Evolutionary conservation across 2,888 invertebrate genomes (phyloP), one percentile per base, ranked within the genome.

Genomic region (Diachrysia chrysitis): DNA sequence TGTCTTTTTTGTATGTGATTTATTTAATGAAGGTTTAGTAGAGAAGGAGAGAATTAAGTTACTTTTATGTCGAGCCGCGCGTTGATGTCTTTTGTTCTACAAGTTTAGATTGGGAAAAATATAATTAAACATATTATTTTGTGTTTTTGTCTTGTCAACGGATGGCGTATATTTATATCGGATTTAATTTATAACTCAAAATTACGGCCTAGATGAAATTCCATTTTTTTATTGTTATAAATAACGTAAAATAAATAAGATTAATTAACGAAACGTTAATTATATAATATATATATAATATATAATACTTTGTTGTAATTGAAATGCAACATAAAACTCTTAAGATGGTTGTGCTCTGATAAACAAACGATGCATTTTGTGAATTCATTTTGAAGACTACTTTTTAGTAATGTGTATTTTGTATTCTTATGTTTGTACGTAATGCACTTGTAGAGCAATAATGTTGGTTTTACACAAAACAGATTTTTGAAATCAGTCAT

Each of bases 61-160:
- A 14, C 2, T 37, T 37, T 0, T 17, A 17, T 17, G 9, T 10
- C 10, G 10, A 19, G 21, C 1, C 68, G 65, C 73, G 78, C 85
- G 85, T 85, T 85, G 74, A 84, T 73, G 75, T 84, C 84, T 85
- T 83, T 84, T 74, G 71, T 73, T 75, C 62, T 12, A 37, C 14
- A 25, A 17, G 46, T 54, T 14, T n/a, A n/a, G n/a, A 10, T 12
- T 0, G 10, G 9, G 29, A 55, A 16, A 1, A 5, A 9, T 4
- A 10, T 19, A 12, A 21, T 51, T 2, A n/a, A 32, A 32, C 9
- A 32, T 29, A 29, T 5, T 25, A 7, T 7, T 7, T 2, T 10
- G 10, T 32, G 10, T 32, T 32, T 32, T 10, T 32, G 10, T 32
- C 10, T 10, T 32, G 10, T 32, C 32, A 32, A 32, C 10, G 6